A percentile compares a stretch with the other conserved stretches of the same genome.
These are phyloP conservation scores for Catajapyx aquilonaris DNA, from an alignment of 1,140 invertebrate genomes.

Conservation along the genomic window DNA sequence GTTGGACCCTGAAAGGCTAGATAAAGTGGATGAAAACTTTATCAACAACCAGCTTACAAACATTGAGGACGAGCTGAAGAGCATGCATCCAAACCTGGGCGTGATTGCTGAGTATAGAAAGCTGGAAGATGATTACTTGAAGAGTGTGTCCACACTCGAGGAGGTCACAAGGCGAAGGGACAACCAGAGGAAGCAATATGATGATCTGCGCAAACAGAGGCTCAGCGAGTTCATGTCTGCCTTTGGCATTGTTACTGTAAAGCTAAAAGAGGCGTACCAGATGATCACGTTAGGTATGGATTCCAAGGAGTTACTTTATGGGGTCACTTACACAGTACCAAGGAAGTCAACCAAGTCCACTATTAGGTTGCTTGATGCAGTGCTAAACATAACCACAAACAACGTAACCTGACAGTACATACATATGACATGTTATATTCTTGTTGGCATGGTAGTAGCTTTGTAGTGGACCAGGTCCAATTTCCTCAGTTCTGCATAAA, in stretches of 20 bases:
- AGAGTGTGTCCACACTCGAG: slow-evolving; percentile 28
- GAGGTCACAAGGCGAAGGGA: slow-evolving; percentile 56
- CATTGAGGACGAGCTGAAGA: slow-evolving; percentile 40
- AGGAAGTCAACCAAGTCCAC: no score
- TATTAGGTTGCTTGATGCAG: no score
- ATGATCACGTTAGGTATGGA: slow-evolving; percentile 96
- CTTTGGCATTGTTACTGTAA: slow-evolving; percentile 73
- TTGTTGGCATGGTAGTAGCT: no score
- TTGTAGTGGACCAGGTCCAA: no score
- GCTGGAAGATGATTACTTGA: slow-evolving; percentile 22
- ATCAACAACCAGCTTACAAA: slow-evolving; percentile 37
- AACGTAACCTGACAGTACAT: not conserved
- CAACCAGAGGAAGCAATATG: slow-evolving; percentile 46
- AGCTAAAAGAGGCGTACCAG: slow-evolving; percentile 89
- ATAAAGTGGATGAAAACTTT: slow-evolving; percentile 30
- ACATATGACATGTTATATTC: no score
- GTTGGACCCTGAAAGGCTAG: slow-evolving; percentile 45
- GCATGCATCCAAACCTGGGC: slow-evolving; percentile 54
- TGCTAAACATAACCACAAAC: no score
- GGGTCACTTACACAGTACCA: no score
- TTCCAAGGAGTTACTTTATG: no score
- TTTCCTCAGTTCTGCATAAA: no score
- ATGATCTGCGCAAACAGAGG: slow-evolving; percentile 42
- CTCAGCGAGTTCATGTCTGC: slow-evolving; percentile 73
- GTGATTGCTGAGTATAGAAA: slow-evolving; percentile 49